Evolutionary conservation across 2,888 invertebrate genomes (phyloP).

Genomic region (Calameuta pallipes): DNA sequence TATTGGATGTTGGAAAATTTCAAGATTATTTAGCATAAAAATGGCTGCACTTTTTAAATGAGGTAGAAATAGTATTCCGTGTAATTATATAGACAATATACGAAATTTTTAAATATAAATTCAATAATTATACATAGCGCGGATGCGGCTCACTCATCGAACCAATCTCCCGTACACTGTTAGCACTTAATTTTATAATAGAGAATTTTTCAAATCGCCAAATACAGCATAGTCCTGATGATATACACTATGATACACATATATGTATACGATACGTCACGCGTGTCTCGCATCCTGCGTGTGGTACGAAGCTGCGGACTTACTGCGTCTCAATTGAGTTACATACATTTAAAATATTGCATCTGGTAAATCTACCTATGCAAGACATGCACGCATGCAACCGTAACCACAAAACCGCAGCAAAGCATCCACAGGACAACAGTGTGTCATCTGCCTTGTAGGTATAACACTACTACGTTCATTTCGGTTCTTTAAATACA

Average conservation of each 20-base stretch:
- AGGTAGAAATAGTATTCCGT: background rate
- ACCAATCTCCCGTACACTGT: background rate
- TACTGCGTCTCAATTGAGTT: background rate
- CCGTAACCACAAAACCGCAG: too few relatives aligned
- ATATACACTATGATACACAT: background rate
- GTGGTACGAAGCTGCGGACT: background rate
- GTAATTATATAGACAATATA: background rate
- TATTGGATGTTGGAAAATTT: background rate
- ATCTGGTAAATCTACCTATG: background rate
- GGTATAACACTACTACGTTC: too few relatives aligned
- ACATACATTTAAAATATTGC: background rate
- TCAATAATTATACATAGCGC: background rate
- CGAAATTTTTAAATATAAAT: background rate
- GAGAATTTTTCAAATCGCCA: background rate
- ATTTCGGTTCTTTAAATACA: too few relatives aligned
- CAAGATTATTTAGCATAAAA: background rate
- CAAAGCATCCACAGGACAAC: too few relatives aligned
- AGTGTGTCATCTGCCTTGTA: too few relatives aligned
- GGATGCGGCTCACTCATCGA: background rate
- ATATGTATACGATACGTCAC: background rate
- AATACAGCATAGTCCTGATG: background rate
- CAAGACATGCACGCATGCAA: background rate
- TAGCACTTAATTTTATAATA: background rate
- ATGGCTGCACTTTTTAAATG: background rate
- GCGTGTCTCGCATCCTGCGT: background rate